Evolutionary conservation across 2,797 vertebrate genomes (phyloP), one percentile per base, ranked within the genome.

Genomic region (Paguma larvata): DNA sequence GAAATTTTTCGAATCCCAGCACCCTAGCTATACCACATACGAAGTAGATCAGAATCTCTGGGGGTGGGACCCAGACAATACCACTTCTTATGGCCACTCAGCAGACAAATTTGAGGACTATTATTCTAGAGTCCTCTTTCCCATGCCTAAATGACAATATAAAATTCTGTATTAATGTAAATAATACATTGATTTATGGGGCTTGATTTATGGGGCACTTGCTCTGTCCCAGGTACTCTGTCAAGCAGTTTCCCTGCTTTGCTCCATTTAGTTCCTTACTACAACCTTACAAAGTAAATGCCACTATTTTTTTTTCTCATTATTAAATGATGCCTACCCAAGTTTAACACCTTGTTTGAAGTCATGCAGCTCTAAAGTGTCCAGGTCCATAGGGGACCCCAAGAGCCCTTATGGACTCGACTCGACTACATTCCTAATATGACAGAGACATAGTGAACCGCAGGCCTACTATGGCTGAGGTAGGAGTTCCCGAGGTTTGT

Each of bases 41-140:
- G 16, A 78, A 73, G 13, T 32, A 21, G 30, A 44, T 56, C 41
- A 65, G 4, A 59, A 70, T 75, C 2, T 70, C n/a, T 27, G 18
- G 38, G 6, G 13, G 3, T 32, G 19, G 16, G 3, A 18, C 3
- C 0, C 4, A n/a, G 19, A 9, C 1, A 9, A 15, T 21, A 23
- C 1, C 34, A 18, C 63, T 82, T 11, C 34, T 34, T 16, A 12
- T 2, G 77, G 14, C 27, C 63, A 10, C 11, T 75, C 32, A 32
- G 25, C 41, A 48, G 41, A 65, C 2, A 27, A 48, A 11, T 38
- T 38, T 41, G 78, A 91, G 46, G 90, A 30, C 23, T 34, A 51
- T 21, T 53, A 15, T 72, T 79, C 70, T 56, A 25, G 27, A 67
- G 30, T 7, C 38, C 32, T 44, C 23, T 87, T 68, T 32, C 34